These are phyloP conservation scores for Acanthurus lineatus DNA, from an alignment of 2,797 vertebrate species.

Conservation along the genomic window DNA sequence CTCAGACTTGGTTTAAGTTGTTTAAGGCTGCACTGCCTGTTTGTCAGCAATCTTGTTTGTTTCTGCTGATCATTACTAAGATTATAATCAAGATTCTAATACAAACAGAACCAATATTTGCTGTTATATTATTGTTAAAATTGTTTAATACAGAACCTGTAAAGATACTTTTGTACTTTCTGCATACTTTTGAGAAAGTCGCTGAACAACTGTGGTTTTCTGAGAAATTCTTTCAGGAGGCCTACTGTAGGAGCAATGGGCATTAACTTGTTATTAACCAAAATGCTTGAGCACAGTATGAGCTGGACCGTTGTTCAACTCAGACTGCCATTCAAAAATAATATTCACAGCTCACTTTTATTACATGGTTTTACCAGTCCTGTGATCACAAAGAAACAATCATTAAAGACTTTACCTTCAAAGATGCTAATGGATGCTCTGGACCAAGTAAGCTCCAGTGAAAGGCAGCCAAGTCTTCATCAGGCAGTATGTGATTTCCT, in stretches of 20 bases:
- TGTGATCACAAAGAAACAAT: neutral
- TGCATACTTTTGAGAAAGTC: neutral
- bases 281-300: neutral
- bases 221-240: neutral
- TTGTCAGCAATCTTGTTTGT: too few species aligned
- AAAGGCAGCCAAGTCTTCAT: constrained; percentile 99
- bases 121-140: too few species aligned
- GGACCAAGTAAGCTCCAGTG: constrained; percentile 98
- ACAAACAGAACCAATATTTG: too few species aligned
- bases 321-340: neutral
- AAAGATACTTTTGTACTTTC: too few species aligned
- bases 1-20: too few species aligned
- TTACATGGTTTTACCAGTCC: neutral
- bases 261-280: neutral
- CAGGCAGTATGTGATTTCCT: constrained; percentile 98
- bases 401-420: constrained; percentile 89
- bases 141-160: too few species aligned
- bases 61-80: too few species aligned
- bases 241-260: neutral
- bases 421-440: constrained; percentile 95
- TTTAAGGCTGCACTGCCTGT: too few species aligned
- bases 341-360: too few species aligned
- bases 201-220: neutral
- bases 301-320: neutral
- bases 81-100: too few species aligned